These are phyloP conservation scores for Cynopterus brachyotis DNA, from an alignment of 2,113 vertebrate species.

Conservation along the genomic window DNA sequence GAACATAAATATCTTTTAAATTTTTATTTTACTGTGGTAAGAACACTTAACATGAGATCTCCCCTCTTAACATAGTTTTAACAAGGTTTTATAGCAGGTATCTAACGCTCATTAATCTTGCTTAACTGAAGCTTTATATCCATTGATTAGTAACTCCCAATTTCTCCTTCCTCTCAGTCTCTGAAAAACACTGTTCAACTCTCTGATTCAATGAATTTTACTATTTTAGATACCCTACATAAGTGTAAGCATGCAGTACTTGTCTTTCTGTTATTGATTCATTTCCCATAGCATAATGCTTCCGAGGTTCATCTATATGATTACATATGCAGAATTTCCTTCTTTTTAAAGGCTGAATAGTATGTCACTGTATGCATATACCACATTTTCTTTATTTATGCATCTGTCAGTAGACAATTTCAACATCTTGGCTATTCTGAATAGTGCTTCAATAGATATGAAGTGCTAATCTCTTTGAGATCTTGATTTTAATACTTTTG, in stretches of 20 bases:
- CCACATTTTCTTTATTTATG: no score
- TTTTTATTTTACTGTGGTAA: neutral
- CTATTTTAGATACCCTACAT: neutral
- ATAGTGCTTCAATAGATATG: no score
- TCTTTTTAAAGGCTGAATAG: neutral
- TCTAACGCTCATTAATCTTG: neutral
- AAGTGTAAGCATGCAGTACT: neutral
- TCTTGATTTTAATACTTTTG: no score
- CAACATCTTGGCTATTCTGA: no score
- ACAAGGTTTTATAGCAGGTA: neutral
- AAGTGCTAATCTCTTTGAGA: no score
- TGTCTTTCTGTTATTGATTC: neutral
- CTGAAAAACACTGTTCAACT: neutral
- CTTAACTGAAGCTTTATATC: neutral
- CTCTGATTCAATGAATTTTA: neutral
- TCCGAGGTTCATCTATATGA: neutral
- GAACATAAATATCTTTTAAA: neutral
- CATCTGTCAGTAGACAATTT: no score
- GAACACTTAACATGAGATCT: neutral
- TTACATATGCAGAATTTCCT: neutral
- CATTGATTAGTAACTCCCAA: neutral
- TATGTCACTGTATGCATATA: no score
- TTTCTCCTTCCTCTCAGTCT: neutral
- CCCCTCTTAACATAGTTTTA: neutral
- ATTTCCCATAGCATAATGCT: neutral